Percentiles rank a stretch among this genome's conserved stretches.
Evolutionary conservation across 2,888 invertebrate species (phyloP).

Genomic region (Syrphus vitripennis): DNA sequence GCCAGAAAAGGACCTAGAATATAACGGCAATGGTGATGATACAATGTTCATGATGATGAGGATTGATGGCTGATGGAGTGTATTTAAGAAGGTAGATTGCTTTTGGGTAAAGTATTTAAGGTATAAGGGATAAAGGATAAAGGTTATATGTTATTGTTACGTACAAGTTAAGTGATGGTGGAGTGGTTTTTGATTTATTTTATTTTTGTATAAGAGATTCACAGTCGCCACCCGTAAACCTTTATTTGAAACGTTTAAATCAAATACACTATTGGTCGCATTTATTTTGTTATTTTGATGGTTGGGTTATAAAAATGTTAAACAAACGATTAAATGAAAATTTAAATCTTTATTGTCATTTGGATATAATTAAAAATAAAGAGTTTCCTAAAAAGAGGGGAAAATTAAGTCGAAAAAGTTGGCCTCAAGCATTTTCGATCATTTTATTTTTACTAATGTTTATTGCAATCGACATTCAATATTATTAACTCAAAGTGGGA

Average conservation of each 20-base stretch:
- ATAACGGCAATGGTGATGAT: conserved; percentile 5
- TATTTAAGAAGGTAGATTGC: conserved; percentile 21
- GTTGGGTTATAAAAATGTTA: neutral
- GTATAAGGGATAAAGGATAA: neutral
- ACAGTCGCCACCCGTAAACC: neutral
- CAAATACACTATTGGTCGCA: neutral
- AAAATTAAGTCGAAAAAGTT: too few relatives aligned
- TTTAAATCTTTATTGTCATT: too few relatives aligned
- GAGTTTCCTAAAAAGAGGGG: too few relatives aligned
- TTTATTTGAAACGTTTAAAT: neutral
- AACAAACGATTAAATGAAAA: neutral
- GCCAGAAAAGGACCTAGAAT: conserved; percentile 25
- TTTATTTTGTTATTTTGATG: neutral
- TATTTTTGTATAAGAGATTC: neutral
- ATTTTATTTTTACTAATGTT: too few relatives aligned
- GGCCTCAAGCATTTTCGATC: too few relatives aligned
- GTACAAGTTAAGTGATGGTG: neutral
- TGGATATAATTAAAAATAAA: too few relatives aligned
- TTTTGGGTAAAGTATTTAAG: conserved; percentile 9
- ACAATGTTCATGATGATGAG: conserved; percentile 29
- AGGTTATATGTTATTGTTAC: neutral
- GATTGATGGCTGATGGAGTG: conserved; percentile 53
- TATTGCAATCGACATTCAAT: too few relatives aligned
- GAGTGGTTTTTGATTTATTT: neutral
- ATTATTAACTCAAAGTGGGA: too few relatives aligned